Percentiles rank a stretch among this genome's conserved stretches.
Conservation (phyloP, 2,113 vertebrate species). For the Phoxinus phoxinus region DNA sequence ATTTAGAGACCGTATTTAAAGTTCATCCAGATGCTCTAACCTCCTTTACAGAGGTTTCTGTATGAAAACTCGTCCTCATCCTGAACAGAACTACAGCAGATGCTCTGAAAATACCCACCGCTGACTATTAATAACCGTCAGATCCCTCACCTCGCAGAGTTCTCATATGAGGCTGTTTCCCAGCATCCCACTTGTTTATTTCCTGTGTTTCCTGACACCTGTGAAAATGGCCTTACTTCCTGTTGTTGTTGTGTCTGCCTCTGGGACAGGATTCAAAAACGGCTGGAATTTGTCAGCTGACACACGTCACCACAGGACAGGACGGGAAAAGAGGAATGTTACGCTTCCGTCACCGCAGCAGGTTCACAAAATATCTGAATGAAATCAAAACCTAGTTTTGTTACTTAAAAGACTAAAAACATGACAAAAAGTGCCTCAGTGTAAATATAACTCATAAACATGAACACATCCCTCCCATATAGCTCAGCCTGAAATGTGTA, state of each 20-base stretch:
- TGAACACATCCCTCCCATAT: too few species aligned
- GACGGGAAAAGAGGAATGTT: slow-evolving; percentile 46
- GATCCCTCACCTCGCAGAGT: slow-evolving; percentile 73
- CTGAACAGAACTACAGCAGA: slow-evolving; percentile 2
- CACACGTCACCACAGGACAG: slow-evolving; percentile 56
- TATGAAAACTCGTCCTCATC: slow-evolving; percentile 14
- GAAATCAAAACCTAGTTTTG: background rate
- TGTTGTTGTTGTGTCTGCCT: slow-evolving; percentile 95
- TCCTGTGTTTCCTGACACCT: slow-evolving; percentile 95
- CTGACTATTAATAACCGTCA: slow-evolving; percentile 69
- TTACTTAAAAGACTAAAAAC: too few species aligned
- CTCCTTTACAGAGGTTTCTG: background rate
- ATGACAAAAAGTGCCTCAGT: too few species aligned
- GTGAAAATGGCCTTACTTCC: slow-evolving; percentile 91
- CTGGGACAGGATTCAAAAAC: slow-evolving; percentile 85
- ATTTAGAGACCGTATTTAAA: background rate
- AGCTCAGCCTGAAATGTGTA: too few species aligned
- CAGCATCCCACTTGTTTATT: slow-evolving; percentile 80
- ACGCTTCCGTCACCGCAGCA: slow-evolving; percentile 53
- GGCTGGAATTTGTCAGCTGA: slow-evolving; percentile 74
- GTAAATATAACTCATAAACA: background rate
- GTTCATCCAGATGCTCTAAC: background rate
- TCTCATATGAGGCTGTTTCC: slow-evolving; percentile 72
- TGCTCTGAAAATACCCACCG: slow-evolving; percentile 58
- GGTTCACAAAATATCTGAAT: slow-evolving; percentile 36